A percentile compares a stretch with the other conserved stretches of the same genome.
Conservation (phyloP, 2,888 invertebrate species). For the Drosophila emarginata region DNA sequence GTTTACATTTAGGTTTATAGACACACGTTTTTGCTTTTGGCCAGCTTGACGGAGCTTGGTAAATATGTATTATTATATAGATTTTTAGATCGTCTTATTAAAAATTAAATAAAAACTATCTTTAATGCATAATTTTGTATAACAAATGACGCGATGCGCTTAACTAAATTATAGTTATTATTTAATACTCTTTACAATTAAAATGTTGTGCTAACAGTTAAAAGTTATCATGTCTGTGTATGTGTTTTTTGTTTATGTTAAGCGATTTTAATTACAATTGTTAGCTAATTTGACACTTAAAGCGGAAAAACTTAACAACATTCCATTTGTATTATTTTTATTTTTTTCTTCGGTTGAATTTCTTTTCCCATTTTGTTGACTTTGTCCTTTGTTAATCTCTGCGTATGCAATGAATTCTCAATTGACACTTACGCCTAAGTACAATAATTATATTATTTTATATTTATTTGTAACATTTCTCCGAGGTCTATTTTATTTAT, state of each 20-base stretch:
- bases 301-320: conserved; percentile 79
- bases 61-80: conserved; percentile 25
- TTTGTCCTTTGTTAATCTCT: conserved; percentile 11
- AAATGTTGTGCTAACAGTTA: conserved; percentile 76
- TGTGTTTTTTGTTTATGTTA: conserved; percentile 31
- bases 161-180: conserved; percentile 47
- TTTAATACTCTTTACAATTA: conserved; percentile 65
- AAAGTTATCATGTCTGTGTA: conserved; percentile 58
- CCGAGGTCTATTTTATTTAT: conserved; percentile 6
- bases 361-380: conserved; percentile 43
- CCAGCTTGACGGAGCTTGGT: conserved; percentile 17
- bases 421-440: conserved; percentile 66
- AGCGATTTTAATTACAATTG: conserved; percentile 69
- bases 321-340: conserved; percentile 37
- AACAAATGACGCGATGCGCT: conserved; percentile 56
- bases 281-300: conserved; percentile 78
- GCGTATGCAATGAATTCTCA: conserved; percentile 44
- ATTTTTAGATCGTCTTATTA: conserved; percentile 45
- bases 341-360: conserved; percentile 50
- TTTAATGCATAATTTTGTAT: conserved; percentile 58
- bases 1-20: conserved; percentile 17
- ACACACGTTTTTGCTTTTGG: conserved; percentile 23
- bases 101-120: conserved; percentile 67
- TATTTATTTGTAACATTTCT: conserved; percentile 41
- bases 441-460: conserved; percentile 39